phyloP scores from a whole-genome alignment of 2,888 invertebrate genomes.

The Macropis europaea region DNA sequence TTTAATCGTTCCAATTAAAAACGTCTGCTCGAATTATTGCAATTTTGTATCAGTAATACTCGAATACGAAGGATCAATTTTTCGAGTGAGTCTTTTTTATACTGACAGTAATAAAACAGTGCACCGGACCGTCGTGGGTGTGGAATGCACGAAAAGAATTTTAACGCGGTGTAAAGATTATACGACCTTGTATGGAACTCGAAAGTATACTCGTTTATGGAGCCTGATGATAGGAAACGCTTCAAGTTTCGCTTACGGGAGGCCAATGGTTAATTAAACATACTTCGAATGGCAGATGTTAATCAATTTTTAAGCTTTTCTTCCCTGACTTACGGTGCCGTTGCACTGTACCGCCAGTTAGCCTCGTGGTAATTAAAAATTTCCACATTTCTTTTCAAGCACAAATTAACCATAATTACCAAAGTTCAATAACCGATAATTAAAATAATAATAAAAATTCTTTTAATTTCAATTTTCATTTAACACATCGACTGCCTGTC shows the following conservation, averaged over 20 bases:
- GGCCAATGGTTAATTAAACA: conserved; percentile 10
- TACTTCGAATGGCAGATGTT: neutral
- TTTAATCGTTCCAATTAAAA: no score
- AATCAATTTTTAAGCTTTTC: neutral
- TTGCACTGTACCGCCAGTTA: neutral
- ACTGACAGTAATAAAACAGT: conserved; percentile 18
- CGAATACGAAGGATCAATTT: neutral
- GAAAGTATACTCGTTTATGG: neutral
- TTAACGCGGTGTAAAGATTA: conserved; percentile 22
- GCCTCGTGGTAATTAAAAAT: neutral
- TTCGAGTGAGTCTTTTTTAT: conserved; percentile 12
- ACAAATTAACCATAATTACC: no score
- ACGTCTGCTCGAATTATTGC: no score
- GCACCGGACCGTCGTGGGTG: conserved; percentile 2
- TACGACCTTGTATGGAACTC: neutral
- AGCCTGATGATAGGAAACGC: conserved; percentile 12
- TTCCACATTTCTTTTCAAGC: neutral
- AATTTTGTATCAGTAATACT: neutral
- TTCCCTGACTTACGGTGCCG: neutral
- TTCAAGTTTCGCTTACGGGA: conserved; percentile 1
- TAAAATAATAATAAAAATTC: no score
- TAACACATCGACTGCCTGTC: no score
- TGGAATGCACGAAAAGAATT: conserved; percentile 24
- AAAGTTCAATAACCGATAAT: no score
- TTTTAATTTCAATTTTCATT: no score